A percentile compares a stretch with the other conserved stretches of the same genome.
Evolutionary conservation across 2,113 vertebrate genomes (phyloP).

Genomic region (Limanda limanda): DNA sequence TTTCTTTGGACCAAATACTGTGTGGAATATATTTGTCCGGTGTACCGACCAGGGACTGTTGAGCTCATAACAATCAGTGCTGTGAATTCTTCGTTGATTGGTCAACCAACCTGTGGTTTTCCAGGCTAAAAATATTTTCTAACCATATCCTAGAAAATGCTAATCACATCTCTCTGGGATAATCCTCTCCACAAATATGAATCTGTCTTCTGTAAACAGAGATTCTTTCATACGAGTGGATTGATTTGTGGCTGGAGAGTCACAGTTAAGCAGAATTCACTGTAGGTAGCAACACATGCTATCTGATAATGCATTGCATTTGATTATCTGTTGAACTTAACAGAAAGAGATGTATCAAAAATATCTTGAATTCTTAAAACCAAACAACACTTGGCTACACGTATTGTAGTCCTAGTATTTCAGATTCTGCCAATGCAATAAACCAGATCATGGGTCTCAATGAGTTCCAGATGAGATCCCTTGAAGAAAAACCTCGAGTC

Average conservation of each 20-base stretch:
- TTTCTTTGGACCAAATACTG: background rate
- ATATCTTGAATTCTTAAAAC: no score
- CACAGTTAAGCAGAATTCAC: background rate
- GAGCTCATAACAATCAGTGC: background rate
- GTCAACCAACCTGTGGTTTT: background rate
- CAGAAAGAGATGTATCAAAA: no score
- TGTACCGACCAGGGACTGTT: background rate
- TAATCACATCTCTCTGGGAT: background rate
- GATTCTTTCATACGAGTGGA: background rate
- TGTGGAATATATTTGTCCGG: background rate
- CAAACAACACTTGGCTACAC: no score
- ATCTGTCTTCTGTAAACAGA: background rate
- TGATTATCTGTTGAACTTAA: background rate
- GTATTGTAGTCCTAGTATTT: background rate
- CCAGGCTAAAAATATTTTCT: background rate
- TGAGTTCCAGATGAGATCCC: background rate
- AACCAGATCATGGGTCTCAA: background rate
- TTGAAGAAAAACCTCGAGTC: slow-evolving; percentile 3
- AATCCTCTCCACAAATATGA: background rate
- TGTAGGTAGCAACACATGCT: background rate
- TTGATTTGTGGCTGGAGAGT: background rate
- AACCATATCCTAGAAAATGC: background rate
- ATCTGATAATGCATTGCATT: background rate
- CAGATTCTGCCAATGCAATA: background rate
- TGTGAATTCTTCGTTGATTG: background rate